Base-by-base conservation (phyloP, 2,888 invertebrate genomes). In the Helobdella robusta region DNA sequence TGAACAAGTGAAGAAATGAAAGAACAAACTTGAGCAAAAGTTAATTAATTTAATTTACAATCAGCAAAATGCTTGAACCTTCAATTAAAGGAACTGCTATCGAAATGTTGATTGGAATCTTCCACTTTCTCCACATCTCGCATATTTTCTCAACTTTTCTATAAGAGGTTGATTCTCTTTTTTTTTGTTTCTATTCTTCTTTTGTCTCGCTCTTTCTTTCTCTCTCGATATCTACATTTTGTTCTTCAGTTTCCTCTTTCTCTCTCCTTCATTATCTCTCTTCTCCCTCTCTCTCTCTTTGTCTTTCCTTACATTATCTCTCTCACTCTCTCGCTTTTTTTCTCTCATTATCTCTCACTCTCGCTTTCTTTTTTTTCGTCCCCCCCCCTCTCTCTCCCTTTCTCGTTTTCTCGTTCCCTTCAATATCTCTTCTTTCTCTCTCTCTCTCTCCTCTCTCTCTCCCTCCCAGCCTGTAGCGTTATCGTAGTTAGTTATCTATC, bases 171-270 rank as follows among this genome's bases (percentile, higher is more conserved):
- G n/a, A n/a, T n/a, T n/a, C n/a, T n/a, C n/a, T n/a, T n/a, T n/a
- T n/a, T n/a, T n/a, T n/a, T n/a, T n/a, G n/a, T n/a, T n/a, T n/a
- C n/a, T n/a, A n/a, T n/a, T 40, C n/a, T 40, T n/a, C n/a, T n/a
- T n/a, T 40, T 15, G n/a, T 40, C 44, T 40, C 44, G 11, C n/a
- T 40, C 44, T 40, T 40, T 40, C 44, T n/a, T 40, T 52, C 11
- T 52, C 52, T 52, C 52, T 52, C 23, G 11, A 8, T 52, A 11
- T 52, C 52, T 52, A n/a, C n/a, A n/a, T n/a, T n/a, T n/a, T n/a
- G n/a, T n/a, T n/a, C n/a, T n/a, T n/a, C n/a, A n/a, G 6, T 52
- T 20, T 52, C 52, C 52, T 52, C 52, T 52, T 20, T 20, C 52
- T 52, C 11, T 52, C 52, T 52, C 52, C 20, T 20, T 52, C 44